Evolutionary conservation across 2,888 invertebrate species (phyloP).

Genomic region (Boloria euphrosyne): DNA sequence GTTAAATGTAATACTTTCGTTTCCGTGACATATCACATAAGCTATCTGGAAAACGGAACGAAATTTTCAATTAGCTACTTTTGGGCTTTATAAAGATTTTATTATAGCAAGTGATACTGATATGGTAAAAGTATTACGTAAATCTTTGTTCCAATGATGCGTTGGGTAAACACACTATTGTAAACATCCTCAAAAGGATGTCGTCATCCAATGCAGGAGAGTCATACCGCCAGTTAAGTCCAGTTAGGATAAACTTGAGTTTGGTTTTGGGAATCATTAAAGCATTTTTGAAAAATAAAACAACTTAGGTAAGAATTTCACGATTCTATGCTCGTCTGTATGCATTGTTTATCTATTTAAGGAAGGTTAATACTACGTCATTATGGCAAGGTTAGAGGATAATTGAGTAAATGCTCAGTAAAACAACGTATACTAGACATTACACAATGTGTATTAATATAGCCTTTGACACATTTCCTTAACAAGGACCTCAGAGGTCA

Average conservation of each 20-base stretch:
- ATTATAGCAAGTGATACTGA: background rate
- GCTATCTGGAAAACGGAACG: no score
- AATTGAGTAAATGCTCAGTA: conserved; percentile 31
- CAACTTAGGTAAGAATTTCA: no score
- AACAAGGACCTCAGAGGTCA: conserved; percentile 8
- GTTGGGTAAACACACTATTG: background rate
- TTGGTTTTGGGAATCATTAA: no score
- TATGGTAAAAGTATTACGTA: conserved; percentile 7
- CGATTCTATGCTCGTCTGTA: no score
- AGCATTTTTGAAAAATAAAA: no score
- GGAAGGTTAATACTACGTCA: background rate
- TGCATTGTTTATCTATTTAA: no score
- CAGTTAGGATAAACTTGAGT: no score
- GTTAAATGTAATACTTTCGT: no score
- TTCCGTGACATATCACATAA: no score
- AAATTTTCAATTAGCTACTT: no score
- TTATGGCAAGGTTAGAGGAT: conserved; percentile 27
- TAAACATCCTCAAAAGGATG: background rate
- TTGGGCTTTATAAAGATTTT: no score
- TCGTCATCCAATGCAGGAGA: background rate
- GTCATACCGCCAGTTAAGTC: no score
- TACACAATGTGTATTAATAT: conserved; percentile 18
- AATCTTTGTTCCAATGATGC: background rate
- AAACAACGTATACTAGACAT: conserved; percentile 22
- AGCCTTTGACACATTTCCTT: conserved; percentile 35